Base-by-base conservation (phyloP, 2,888 invertebrate species). In the Silvanus unidentatus region DNA sequence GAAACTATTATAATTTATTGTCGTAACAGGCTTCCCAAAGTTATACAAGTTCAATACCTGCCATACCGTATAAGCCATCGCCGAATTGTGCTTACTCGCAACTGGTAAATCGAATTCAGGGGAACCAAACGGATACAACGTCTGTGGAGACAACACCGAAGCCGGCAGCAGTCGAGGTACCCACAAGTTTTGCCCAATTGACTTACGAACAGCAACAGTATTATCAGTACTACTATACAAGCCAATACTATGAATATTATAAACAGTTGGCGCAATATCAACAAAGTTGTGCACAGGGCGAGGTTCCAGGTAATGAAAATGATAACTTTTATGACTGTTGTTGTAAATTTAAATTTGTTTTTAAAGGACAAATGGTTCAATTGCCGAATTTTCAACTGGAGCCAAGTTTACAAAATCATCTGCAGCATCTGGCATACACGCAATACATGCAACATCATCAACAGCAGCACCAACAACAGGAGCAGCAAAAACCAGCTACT, bases 81-180 rank as follows among this genome's bases (percentile, higher is more conserved):
- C 85, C 86, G 0, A 86, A 90, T 75, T 91, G 91, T 70, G 83
- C 90, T 47, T 94, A 93, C 71, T 88, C 88, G 6, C 84, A 90
- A 77, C 75, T 94, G 53, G 88, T 93, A 36, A 88, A 85, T 60
- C 86, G 88, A 70, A 89, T 94, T 61, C 85, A 88, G 48, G 88
- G 87, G 27, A 79, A 28, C 29, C 51, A 54, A 29, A 30, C 38
- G 11, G 54, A 51, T 16, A 44, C 13, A n/a, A 4, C 32, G 4
- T 12, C 32, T 5, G n/a, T n/a, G 3, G 6, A 32, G 15, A 37
- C 16, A 8, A 57, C 69, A 9, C 1, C 28, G n/a, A n/a, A n/a
- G n/a, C 12, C 41, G 15, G 16, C 48, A 53, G 9, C 39, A 39
- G 10, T 34, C 48, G 13, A 50, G 49, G 70, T 49, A 69, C 74